Evolutionary conservation across 1,140 invertebrate species (phyloP).

Genomic region (Phthorimaea operculella): DNA sequence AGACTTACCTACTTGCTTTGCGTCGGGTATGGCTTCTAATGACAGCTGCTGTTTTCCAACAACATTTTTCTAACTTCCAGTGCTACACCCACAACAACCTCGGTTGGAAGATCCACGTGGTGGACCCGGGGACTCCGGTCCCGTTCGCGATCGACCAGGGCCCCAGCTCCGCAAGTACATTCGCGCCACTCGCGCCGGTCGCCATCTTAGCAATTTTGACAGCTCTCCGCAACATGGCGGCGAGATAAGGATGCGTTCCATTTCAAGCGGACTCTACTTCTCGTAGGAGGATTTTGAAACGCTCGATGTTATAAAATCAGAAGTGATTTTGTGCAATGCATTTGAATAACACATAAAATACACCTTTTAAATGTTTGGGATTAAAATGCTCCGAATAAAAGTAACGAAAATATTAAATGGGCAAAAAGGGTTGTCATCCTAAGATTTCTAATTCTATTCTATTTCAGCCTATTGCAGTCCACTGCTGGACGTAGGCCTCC

Average conservation of each 20-base stretch:
- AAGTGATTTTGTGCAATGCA: no score
- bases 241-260: slow-evolving; percentile 32
- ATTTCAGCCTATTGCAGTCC: no score
- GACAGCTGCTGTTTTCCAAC: background rate
- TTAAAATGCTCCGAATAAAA: no score
- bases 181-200: slow-evolving; percentile 8
- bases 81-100: slow-evolving; percentile 92
- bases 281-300: background rate
- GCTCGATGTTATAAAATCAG: background rate
- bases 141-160: slow-evolving; percentile 34
- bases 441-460: no score
- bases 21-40: no score
- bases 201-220: slow-evolving; percentile 27
- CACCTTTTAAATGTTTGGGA: no score
- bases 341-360: no score
- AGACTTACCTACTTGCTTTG: no score
- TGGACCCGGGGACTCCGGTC: slow-evolving; percentile 72
- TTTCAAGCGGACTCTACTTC: slow-evolving; percentile 32
- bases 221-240: slow-evolving; percentile 21
- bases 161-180: slow-evolving; percentile 15
- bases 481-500: no score
- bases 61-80: slow-evolving; percentile 67
- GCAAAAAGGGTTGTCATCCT: no score
- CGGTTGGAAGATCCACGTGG: slow-evolving; percentile 93
- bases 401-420: no score